Evolutionary conservation across 2,888 invertebrate genomes (phyloP), one percentile per base, ranked within the genome.

Genomic region (Nomada hirtipes): DNA sequence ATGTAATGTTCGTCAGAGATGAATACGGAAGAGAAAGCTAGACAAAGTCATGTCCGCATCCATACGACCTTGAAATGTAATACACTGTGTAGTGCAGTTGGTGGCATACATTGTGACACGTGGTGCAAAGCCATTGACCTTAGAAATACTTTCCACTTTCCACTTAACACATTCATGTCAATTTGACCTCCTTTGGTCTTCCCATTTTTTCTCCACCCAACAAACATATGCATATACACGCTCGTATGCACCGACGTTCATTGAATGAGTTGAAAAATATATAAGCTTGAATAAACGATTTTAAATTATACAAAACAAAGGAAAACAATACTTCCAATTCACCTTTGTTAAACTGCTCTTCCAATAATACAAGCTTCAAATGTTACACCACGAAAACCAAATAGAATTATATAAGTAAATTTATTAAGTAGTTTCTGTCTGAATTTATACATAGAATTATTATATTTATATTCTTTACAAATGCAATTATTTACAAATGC

Each of bases 51-150:
- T 68, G 53, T 50, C 70, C 11, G 69, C 61, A 52, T 13, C 2
- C 65, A 64, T 20, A 11, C 71, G 85, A 70, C 88, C 86, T 83
- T 86, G 83, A 79, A 75, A 76, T 50, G 60, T 74, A 82, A 69
- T 68, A 71, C 64, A 67, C 65, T 15, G 50, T 36, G 36, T 29
- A 50, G 53, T 86, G 86, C 81, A 86, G 52, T 68, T 59, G 67
- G 63, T 73, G 78, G 74, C 77, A 78, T 36, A 86, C 71, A 75
- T 57, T 74, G 65, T 85, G 84, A 80, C 83, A 79, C 79, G 75
- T 82, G 80, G 79, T 69, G n/a, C n/a, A 42, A 71, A 82, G 83
- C 82, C 83, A 69, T 71, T 73, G 88, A 88, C 88, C 83, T 70
- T 80, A 68, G 53, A 59, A 69, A 65, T 82, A 79, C 78, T 72